Evolutionary conservation across 2,797 vertebrate genomes (phyloP), one percentile per base, ranked within the genome.

Genomic region (Darevskia nairensis): DNA sequence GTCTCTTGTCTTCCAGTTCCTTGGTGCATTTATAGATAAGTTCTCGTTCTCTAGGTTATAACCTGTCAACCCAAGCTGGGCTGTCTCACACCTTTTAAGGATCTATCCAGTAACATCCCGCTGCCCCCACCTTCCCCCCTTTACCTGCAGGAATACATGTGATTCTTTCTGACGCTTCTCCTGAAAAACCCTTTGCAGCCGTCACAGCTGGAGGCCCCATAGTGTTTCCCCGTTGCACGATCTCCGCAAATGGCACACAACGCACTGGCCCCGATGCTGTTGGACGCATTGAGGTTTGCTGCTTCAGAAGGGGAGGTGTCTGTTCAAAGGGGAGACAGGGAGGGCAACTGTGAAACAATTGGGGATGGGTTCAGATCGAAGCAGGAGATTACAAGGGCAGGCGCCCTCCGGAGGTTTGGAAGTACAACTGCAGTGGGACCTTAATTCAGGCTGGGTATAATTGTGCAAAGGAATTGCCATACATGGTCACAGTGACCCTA

Each of bases 61-160:
- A 23, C 59, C 59, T 61, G 59, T 17, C 59, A 61, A 61, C 59
- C 59, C 59, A 61, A 19, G 59, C 21, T 61, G 59, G 59, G 15
- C 8, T 68, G 27, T 29, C 27, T 69, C 66, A 27, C 27, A 71
- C 0, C 11, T 71, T n/a, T 71, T 8, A 71, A n/a, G 27, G 29
- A 29, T 71, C 8, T n/a, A 29, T 11, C 10, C 29, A 4, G 68
- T 29, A 71, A 29, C 29, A 17, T 29, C 23, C 8, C 21, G 23
- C 68, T n/a, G 68, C 25, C 27, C 21, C 21, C 66, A 68, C 55
- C 50, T 13, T 75, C 97, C 9, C n/a, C 79, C 39, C 88, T 55
- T 96, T 94, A 99, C 99, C 99, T 99, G 99, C 99, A 99, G 17
- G 99, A 99, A 94, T 99, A 99, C 99, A 99, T 99, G 96, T 99